Percentiles rank a stretch among this genome's conserved stretches.
phyloP scores from a whole-genome alignment of 2,888 invertebrate species.

The Hirtodrosophila alboralis region DNA sequence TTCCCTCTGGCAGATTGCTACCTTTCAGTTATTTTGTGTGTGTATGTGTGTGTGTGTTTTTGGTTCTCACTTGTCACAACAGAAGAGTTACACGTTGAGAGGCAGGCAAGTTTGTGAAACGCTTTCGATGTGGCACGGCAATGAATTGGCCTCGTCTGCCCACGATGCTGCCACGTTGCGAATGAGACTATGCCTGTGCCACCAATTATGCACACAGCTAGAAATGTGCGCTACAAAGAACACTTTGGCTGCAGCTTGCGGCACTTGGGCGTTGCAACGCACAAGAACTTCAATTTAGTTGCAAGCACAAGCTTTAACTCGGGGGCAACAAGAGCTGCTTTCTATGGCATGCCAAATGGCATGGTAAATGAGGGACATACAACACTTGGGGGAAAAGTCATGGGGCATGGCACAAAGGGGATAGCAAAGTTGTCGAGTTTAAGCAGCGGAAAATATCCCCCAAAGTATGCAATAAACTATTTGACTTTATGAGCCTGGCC shows the following conservation, averaged over 20 bases:
- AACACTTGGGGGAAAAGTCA: background rate
- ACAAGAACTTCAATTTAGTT: slow-evolving; percentile 8
- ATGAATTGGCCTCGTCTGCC: slow-evolving; percentile 31
- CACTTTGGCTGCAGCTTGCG: slow-evolving; percentile 22
- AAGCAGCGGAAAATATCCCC: slow-evolving; percentile 28
- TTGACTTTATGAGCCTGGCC: slow-evolving; percentile 30
- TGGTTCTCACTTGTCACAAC: slow-evolving; percentile 4
- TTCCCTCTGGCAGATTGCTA: slow-evolving; percentile 24
- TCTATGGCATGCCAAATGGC: slow-evolving; percentile 45
- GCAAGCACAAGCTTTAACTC: slow-evolving; percentile 11
- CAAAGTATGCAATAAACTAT: slow-evolving; percentile 51
- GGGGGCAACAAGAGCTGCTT: background rate
- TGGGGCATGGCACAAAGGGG: background rate
- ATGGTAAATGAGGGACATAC: slow-evolving; percentile 59
- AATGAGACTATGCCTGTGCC: slow-evolving; percentile 20
- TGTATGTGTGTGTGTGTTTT: slow-evolving; percentile 14
- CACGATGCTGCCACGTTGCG: slow-evolving; percentile 7
- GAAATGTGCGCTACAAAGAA: slow-evolving; percentile 34
- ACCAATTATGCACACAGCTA: slow-evolving; percentile 56
- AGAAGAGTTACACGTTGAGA: too few species aligned
- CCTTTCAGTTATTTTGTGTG: slow-evolving; percentile 1
- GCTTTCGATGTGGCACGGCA: background rate
- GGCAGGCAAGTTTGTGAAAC: slow-evolving; percentile 18
- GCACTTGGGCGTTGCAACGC: slow-evolving; percentile 1
- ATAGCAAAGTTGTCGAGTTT: slow-evolving; percentile 1